phyloP scores from a whole-genome alignment of 2,797 vertebrate genomes.

The Poeciliopsis infans region DNA sequence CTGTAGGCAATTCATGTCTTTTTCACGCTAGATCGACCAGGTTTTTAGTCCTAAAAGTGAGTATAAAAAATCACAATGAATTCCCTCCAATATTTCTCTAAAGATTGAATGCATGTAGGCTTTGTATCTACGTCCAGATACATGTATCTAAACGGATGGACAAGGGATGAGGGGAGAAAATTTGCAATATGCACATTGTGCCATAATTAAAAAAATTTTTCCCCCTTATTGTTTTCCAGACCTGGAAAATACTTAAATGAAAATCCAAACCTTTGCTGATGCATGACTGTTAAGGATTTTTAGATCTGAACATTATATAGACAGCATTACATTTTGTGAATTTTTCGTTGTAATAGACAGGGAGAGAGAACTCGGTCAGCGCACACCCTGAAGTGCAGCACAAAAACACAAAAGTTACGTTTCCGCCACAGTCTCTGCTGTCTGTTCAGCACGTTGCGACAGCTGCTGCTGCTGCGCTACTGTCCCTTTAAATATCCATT shows the following conservation, averaged over 20 bases:
- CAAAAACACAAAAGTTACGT: neutral
- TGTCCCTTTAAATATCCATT: slow-evolving; percentile 79
- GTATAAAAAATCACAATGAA: neutral
- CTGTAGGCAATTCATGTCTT: neutral
- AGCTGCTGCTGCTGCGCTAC: slow-evolving; percentile 30
- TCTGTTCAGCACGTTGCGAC: neutral
- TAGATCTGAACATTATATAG: neutral
- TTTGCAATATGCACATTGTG: too few relatives aligned
- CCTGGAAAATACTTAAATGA: neutral
- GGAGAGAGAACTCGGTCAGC: neutral
- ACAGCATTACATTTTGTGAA: neutral
- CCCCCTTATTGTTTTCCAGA: too few relatives aligned
- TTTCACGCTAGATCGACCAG: neutral
- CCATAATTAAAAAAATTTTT: too few relatives aligned
- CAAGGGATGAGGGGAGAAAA: too few relatives aligned
- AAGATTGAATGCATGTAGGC: neutral
- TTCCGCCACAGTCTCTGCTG: neutral
- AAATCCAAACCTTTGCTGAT: neutral
- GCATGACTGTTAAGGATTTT: neutral
- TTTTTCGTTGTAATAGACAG: neutral
- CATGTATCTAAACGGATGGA: neutral
- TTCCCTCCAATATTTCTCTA: neutral
- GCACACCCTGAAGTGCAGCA: neutral
- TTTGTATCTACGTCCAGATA: too few relatives aligned
- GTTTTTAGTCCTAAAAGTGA: neutral